Percentiles rank a stretch among this genome's conserved stretches.
phyloP scores from a whole-genome alignment of 1,140 invertebrate genomes.

The Drosophila athabasca region DNA sequence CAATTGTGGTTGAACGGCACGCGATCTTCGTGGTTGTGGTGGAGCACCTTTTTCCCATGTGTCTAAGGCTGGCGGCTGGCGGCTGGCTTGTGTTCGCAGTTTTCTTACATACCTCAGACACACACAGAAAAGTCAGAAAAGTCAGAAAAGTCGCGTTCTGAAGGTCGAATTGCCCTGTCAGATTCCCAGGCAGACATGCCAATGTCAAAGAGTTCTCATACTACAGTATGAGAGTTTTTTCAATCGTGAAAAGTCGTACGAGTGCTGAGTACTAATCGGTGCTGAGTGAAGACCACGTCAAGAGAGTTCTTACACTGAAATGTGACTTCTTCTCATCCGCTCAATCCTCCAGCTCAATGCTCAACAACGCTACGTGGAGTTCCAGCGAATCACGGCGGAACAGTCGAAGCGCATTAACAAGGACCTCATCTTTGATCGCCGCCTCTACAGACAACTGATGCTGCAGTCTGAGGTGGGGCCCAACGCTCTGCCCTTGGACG shows the following conservation, averaged over 20 bases:
- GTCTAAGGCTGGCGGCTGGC: neutral
- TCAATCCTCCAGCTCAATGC: slow-evolving; percentile 58
- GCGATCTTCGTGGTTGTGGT: slow-evolving; percentile 46
- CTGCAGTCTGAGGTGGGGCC: slow-evolving; percentile 92
- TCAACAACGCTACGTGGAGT: slow-evolving; percentile 91
- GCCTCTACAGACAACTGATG: slow-evolving; percentile 89
- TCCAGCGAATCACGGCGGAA: slow-evolving; percentile 90
- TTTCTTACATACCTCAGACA: slow-evolving; percentile 33
- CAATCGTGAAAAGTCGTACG: neutral
- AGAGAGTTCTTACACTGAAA: neutral
- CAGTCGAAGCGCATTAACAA: slow-evolving; percentile 88
- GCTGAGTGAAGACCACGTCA: neutral
- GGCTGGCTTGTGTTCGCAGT: slow-evolving; percentile 8
- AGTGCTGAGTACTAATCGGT: slow-evolving; percentile 1
- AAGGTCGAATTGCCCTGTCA: slow-evolving; percentile 59
- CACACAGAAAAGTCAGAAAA: slow-evolving; percentile 42
- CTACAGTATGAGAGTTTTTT: slow-evolving; percentile 34
- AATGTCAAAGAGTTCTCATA: slow-evolving; percentile 64
- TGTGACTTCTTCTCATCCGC: neutral
- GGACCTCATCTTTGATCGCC: slow-evolving; percentile 88
- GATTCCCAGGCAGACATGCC: slow-evolving; percentile 74
- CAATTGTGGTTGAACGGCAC: slow-evolving; percentile 52
- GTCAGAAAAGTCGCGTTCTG: slow-evolving; percentile 41
- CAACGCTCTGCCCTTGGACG: slow-evolving; percentile 91
- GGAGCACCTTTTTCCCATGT: slow-evolving; percentile 47